Evolutionary conservation across 1,140 invertebrate genomes (phyloP).

Genomic region (Platorchestia sp.): DNA sequence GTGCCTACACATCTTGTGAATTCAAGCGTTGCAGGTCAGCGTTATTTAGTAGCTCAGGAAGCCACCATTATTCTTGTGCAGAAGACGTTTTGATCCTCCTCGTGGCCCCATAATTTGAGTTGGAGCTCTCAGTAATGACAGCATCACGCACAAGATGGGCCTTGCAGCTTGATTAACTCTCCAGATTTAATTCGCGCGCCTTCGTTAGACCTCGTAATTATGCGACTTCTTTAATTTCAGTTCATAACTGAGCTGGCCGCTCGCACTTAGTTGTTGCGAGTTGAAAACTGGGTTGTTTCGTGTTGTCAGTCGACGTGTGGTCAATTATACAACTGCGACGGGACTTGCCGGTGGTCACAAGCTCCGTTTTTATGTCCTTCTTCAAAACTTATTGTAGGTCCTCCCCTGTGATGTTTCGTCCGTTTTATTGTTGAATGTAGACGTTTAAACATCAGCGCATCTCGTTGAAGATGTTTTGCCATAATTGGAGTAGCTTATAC

Average conservation of each 20-base stretch:
- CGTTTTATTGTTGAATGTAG: too few species aligned
- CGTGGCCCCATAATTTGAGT: not conserved
- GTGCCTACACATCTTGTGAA: not conserved
- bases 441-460: too few species aligned
- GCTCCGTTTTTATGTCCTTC: too few species aligned
- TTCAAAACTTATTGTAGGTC: too few species aligned
- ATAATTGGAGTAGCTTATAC: too few species aligned
- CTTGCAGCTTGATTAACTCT: not conserved
- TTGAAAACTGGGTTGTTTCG: not conserved
- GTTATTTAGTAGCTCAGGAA: not conserved
- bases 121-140: not conserved
- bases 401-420: too few species aligned
- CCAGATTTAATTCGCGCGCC: not conserved
- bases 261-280: not conserved
- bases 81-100: not conserved
- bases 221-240: not conserved
- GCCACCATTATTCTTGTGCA: not conserved
- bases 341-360: too few species aligned
- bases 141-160: not conserved
- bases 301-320: not conserved
- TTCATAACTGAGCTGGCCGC: not conserved
- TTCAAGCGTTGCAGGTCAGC: not conserved
- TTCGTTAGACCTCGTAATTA: not conserved
- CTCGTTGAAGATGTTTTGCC: too few species aligned
- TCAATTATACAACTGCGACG: too few species aligned